Evolutionary conservation across 2,888 invertebrate genomes (phyloP), one percentile per base, ranked within the genome.

Genomic region (Hyles lineata): DNA sequence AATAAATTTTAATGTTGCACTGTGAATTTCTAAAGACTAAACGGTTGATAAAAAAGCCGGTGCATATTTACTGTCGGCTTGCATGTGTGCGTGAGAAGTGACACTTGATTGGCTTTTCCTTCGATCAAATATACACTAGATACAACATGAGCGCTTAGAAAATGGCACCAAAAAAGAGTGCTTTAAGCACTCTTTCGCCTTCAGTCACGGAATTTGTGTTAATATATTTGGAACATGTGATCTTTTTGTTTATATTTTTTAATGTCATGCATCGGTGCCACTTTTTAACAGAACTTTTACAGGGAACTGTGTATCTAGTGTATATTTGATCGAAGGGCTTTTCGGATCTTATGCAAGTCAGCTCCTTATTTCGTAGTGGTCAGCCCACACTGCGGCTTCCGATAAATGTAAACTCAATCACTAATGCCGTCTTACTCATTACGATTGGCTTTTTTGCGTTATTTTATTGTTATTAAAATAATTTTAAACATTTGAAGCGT

Each of bases 61-160:
- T 43, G 43, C 15, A 43, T 43, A 43, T 43, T 43, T 43, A 43
- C 11, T 43, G 58, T 4, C 5, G 6, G 59, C 11, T 21, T 59
- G 59, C n/a, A 9, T 59, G 23, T 59, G 59, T 59, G 59, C 21
- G 59, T 59, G 23, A 21, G 23, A 59, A 59, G 23, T 59, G 59
- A 25, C 17, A 60, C 60, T 60, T 60, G 60, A 60, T 60, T 60
- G 60, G 25, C 25, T 6, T n/a, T n/a, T n/a, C n/a, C n/a, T n/a
- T n/a, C n/a, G n/a, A n/a, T n/a, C n/a, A n/a, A n/a, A n/a, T n/a
- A n/a, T n/a, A n/a, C n/a, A n/a, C n/a, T n/a, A n/a, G n/a, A n/a
- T n/a, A n/a, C n/a, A n/a, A n/a, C n/a, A n/a, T n/a, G n/a, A n/a
- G n/a, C n/a, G n/a, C n/a, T n/a, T n/a, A n/a, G n/a, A n/a, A n/a